These are phyloP conservation scores for Nycticebus coucang DNA, from an alignment of 2,113 vertebrate species.

Conservation along the genomic window DNA sequence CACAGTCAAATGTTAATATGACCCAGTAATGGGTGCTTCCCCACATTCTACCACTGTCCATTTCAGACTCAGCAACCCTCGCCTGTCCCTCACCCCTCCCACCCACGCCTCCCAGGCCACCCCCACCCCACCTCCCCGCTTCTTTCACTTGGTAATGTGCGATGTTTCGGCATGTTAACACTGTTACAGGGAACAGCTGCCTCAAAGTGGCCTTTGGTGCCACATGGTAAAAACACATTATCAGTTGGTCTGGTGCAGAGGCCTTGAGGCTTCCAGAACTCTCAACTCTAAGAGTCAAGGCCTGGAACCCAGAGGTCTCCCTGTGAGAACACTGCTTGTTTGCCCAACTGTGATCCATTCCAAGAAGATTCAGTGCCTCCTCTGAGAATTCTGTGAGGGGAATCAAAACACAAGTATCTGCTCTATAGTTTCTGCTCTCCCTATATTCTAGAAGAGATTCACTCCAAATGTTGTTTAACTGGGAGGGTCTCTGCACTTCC, in stretches of 20 bases:
- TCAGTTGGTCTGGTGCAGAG: neutral
- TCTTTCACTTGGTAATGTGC: neutral
- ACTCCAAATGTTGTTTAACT: neutral
- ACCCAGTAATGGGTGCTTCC: neutral
- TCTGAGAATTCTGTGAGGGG: neutral
- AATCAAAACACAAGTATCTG: neutral
- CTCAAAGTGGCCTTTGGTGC: neutral
- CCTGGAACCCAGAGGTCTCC: neutral
- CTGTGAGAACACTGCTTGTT: neutral
- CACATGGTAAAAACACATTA: neutral
- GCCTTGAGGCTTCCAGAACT: neutral
- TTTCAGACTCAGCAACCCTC: fast-evolving
- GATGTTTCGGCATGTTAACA: fast-evolving
- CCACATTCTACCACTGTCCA: neutral
- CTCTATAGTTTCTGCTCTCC: neutral
- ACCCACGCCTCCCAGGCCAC: too few species aligned
- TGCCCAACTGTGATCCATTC: neutral
- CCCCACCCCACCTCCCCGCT: neutral
- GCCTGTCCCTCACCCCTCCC: neutral
- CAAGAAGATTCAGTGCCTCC: neutral
- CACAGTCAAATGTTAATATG: neutral
- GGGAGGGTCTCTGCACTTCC: neutral
- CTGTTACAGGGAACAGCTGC: too few species aligned
- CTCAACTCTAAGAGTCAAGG: neutral
- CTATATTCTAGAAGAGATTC: neutral